A percentile compares a stretch with the other conserved stretches of the same genome.
Conservation (phyloP, 2,888 invertebrate species). For the Caenorhabditis sp. region DNA sequence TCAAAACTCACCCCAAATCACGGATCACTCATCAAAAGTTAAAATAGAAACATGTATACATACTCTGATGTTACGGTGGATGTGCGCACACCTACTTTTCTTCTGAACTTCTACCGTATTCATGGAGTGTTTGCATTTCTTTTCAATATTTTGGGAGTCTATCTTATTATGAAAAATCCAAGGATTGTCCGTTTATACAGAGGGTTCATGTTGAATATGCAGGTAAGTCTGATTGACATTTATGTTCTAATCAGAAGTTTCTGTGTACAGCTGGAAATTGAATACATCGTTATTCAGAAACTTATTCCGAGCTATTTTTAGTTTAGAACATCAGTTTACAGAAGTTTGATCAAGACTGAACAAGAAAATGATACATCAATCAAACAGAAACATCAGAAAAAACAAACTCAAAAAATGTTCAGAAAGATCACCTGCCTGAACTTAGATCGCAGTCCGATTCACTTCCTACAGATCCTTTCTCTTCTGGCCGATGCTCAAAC, state of each 20-base stretch:
- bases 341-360: too few relatives aligned
- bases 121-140: constrained; percentile 45
- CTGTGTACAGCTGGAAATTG: constrained; percentile 20
- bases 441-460: not conserved
- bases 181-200: constrained; percentile 37
- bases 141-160: constrained; percentile 49
- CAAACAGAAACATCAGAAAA: too few relatives aligned
- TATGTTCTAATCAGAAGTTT: not conserved
- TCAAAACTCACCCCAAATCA: not conserved
- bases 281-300: not conserved
- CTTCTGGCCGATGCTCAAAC: constrained; percentile 53
- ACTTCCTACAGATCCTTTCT: constrained; percentile 42
- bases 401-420: not conserved
- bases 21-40: not conserved
- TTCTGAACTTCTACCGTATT: constrained; percentile 42
- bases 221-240: constrained; percentile 26
- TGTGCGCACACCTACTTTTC: constrained; percentile 2
- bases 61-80: constrained; percentile 51
- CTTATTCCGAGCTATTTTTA: not conserved
- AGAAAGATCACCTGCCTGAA: not conserved
- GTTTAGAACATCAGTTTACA: not conserved
- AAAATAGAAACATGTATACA: constrained; percentile 6
- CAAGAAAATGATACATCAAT: not conserved
- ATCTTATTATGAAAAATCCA: constrained; percentile 42
- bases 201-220: constrained; percentile 55